Evolutionary conservation across 2,888 invertebrate genomes (phyloP).

Genomic region (Lottia scabra): DNA sequence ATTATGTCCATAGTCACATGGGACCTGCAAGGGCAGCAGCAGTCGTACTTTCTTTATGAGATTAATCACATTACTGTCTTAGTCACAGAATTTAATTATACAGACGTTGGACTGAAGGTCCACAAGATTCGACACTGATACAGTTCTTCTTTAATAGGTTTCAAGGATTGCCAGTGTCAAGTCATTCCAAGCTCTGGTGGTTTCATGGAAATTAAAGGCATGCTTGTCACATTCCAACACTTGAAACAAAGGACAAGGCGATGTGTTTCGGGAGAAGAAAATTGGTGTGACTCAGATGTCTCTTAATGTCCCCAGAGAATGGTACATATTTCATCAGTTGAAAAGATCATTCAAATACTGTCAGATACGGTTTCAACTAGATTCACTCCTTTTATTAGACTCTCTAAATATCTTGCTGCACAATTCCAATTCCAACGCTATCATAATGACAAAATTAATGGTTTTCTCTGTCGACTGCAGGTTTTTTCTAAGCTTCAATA

Average conservation of each 20-base stretch:
- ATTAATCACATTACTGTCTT: constrained; percentile 5
- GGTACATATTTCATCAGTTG: constrained; percentile 2
- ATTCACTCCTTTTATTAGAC: background rate
- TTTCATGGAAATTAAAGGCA: background rate
- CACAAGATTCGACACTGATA: background rate
- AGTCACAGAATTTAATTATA: constrained; percentile 4
- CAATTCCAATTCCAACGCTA: background rate
- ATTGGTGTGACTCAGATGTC: constrained; percentile 2
- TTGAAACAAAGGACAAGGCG: background rate
- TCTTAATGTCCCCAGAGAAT: background rate
- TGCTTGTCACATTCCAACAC: background rate
- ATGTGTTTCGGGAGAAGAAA: background rate
- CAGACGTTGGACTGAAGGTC: background rate
- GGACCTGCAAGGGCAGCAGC: background rate
- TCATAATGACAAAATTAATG: background rate
- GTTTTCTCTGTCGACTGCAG: background rate
- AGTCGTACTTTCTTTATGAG: background rate
- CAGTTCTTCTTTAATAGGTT: background rate
- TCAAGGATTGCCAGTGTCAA: background rate
- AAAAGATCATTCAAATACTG: constrained; percentile 3
- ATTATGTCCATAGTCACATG: background rate
- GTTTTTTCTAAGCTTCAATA: background rate
- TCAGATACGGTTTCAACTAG: background rate
- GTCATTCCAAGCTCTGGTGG: background rate
- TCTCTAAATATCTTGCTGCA: background rate